Conservation (phyloP, 2,113 vertebrate genomes). For the Coturnix japonica region DNA sequence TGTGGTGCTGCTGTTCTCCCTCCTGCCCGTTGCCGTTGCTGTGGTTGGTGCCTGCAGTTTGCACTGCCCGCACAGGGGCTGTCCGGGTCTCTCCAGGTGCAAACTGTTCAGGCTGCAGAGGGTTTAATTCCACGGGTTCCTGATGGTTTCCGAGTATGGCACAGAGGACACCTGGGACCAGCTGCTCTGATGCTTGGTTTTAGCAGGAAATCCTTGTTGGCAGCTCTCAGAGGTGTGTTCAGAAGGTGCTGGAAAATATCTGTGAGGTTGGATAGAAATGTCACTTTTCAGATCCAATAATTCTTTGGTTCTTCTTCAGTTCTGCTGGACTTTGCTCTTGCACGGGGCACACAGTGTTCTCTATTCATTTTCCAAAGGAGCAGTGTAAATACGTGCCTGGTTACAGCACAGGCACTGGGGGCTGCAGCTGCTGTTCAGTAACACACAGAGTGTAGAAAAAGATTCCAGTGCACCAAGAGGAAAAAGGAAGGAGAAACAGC, state of each 20-base stretch:
- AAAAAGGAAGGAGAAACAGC: neutral
- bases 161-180: too few relatives aligned
- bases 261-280: constrained; percentile 6
- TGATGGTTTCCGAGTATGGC: neutral
- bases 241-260: constrained; percentile 25
- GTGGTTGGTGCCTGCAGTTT: neutral
- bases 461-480: neutral
- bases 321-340: constrained; percentile 4
- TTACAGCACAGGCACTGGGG: neutral
- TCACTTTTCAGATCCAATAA: neutral
- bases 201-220: neutral
- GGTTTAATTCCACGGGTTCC: neutral
- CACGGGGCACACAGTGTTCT: neutral
- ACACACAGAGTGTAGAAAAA: neutral
- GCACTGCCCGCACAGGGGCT: too few relatives aligned
- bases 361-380: constrained; percentile 31
- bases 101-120: neutral
- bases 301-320: constrained; percentile 27
- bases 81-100: neutral
- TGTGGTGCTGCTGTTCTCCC: accelerated
- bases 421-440: neutral
- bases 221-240: neutral
- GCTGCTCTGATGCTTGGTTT: neutral
- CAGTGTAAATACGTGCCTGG: neutral
- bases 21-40: accelerated